Evolutionary conservation across 2,888 invertebrate genomes (phyloP), one percentile per base, ranked within the genome.

Genomic region (Amblyjoppa fuscipennis): DNA sequence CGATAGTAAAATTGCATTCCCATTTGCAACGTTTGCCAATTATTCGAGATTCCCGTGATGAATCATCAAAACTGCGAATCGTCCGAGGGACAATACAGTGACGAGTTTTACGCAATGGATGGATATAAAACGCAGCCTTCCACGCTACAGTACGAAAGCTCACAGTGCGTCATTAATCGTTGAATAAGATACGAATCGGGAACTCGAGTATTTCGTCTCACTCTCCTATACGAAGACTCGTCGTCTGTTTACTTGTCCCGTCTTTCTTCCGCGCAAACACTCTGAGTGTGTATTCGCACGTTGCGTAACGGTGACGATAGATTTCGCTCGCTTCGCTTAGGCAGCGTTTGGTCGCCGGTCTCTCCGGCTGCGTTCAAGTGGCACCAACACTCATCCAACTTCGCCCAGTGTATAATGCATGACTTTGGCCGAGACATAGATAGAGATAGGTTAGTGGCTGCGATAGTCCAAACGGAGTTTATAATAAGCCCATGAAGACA

Each of bases 381-480:
- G 16, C 59, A 13, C 20, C 1, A 3, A 53, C n/a, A 45, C 25
- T 7, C 64, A 16, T 41, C 25, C 31, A 66, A n/a, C 16, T 75
- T 64, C 20, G n/a, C 25, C 5, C 28, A 16, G 51, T 41, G 20
- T 49, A 25, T 3, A 34, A 20, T 49, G 31, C n/a, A n/a, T 31
- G 61, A 53, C 66, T 51, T 66, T 77, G 77, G 56, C 77, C 77
- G 68, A 77, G 77, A 77, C 77, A 77, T 38, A 69, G 41, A 77
- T 77, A 77, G 68, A 68, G 77, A 77, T 77, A 77, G 77, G 77
- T 77, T 77, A 77, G 38, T 66, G 76, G 51, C 76, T 25, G 38
- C 7, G 76, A 53, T 66, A 66, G 31, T 20, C 61, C 3, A 28
- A 9, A 16, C 45, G n/a, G 6, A 11, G 11, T 59, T 20, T 68